Evolutionary conservation across 2,888 invertebrate species (phyloP), one percentile per base, ranked within the genome.

Genomic region (Cosmopolites sordidus): DNA sequence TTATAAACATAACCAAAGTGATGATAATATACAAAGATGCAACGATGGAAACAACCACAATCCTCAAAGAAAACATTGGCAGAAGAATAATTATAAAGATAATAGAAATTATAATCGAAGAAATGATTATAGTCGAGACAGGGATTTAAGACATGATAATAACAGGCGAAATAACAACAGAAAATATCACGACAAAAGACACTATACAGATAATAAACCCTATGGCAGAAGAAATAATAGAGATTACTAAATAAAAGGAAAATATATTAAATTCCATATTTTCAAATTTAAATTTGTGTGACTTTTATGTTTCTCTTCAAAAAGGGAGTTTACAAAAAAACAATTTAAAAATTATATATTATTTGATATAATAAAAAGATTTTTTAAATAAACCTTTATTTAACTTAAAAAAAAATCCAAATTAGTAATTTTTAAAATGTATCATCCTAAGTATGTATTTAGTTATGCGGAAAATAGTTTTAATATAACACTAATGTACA

Each of bases 111-210:
- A 12, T n/a, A 33, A 33, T 12, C 5, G 33, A 12, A 40, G 48
- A 37, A 29, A 45, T 44, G 40, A 48, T 17, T 33, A 54, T 43
- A 41, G 45, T 16, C 45, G 49, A 18, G 43, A 60, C 11, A 33
- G 11, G 11, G 40, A 56, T 48, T 38, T 49, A 17, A 54, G 54
- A 22, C 33, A 44, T 30, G 56, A 61, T 43, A 43, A 59, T 51
- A 37, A 52, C 9, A 29, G 30, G 27, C 48, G 51, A 38, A 43
- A 54, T 37, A 48, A 59, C 42, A 54, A 51, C 45, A 51, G 49
- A 43, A 45, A 51, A 29, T 45, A 50, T 33, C 6, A 52, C 47
- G 18, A 47, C 18, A 37, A 39, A 4, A 17, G 49, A 22, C n/a
- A 18, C 16, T 18, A 51, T 43, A 30, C 18, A 30, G 48, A 48